These are phyloP conservation scores for Dolichotis patagonum DNA, from an alignment of 2,113 vertebrate genomes.

Conservation along the genomic window DNA sequence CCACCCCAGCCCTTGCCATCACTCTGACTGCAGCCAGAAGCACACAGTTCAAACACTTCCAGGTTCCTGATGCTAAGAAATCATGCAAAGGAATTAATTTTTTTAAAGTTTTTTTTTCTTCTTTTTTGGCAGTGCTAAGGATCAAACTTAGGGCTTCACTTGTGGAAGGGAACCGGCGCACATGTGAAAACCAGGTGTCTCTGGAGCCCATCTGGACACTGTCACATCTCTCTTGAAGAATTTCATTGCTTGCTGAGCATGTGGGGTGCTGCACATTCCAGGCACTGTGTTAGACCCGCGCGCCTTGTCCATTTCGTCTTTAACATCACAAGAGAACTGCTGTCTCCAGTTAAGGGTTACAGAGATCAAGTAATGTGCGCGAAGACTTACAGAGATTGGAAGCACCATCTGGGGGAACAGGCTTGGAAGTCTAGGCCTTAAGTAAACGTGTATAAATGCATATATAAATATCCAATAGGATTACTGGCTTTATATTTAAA, in stretches of 20 bases:
- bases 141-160: too few relatives aligned
- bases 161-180: not conserved
- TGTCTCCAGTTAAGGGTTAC: not conserved
- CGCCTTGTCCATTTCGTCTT: not conserved
- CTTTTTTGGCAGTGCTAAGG: too few relatives aligned
- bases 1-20: too few relatives aligned
- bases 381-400: not conserved
- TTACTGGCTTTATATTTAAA: not conserved
- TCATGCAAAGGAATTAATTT: too few relatives aligned
- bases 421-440: not conserved
- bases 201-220: not conserved
- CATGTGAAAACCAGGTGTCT: not conserved
- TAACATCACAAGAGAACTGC: not conserved
- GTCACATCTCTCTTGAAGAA: not conserved
- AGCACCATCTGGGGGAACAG: not conserved
- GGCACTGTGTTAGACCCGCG: not conserved
- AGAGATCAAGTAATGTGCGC: not conserved
- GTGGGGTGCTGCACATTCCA: not conserved
- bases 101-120: too few relatives aligned
- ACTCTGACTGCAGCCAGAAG: too few relatives aligned
- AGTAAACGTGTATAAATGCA: not conserved
- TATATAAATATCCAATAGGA: not conserved
- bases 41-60: too few relatives aligned
- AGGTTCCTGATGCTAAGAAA: too few relatives aligned
- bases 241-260: not conserved